These are phyloP conservation scores for Phoxinus phoxinus DNA, from an alignment of 2,113 vertebrate species.

Conservation along the genomic window DNA sequence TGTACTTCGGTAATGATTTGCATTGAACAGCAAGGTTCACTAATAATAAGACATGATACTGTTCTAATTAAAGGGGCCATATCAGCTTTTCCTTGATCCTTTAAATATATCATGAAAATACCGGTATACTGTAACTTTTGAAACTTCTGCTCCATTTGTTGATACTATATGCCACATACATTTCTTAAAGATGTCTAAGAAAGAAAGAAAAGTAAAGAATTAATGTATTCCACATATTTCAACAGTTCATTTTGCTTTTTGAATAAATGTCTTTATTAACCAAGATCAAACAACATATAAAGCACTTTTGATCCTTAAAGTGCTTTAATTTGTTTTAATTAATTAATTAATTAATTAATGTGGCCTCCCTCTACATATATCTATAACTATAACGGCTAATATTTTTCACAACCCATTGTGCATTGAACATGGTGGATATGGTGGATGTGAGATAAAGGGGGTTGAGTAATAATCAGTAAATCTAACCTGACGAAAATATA, in stretches of 20 bases:
- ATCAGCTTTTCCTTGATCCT: not conserved
- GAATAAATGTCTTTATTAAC: not conserved
- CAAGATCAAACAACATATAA: not conserved
- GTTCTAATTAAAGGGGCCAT: no score
- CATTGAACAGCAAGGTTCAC: not conserved
- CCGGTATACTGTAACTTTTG: not conserved
- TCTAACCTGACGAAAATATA: no score
- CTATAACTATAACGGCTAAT: no score
- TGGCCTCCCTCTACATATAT: no score
- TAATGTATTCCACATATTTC: not conserved
- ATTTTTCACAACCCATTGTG: no score
- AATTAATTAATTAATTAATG: no score
- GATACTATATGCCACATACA: not conserved
- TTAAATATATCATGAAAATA: not conserved
- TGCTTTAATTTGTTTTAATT: no score
- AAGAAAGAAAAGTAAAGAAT: not conserved
- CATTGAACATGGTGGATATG: no score
- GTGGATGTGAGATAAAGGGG: no score
- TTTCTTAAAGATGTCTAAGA: not conserved
- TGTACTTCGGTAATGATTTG: not conserved
- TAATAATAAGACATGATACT: not conserved
- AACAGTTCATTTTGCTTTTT: not conserved
- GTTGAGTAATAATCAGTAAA: no score
- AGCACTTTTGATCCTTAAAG: no score
- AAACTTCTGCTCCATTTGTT: not conserved